Evolutionary conservation across 2,888 invertebrate species (phyloP), one percentile per base, ranked within the genome.

Genomic region (Orchesellides sinensis): DNA sequence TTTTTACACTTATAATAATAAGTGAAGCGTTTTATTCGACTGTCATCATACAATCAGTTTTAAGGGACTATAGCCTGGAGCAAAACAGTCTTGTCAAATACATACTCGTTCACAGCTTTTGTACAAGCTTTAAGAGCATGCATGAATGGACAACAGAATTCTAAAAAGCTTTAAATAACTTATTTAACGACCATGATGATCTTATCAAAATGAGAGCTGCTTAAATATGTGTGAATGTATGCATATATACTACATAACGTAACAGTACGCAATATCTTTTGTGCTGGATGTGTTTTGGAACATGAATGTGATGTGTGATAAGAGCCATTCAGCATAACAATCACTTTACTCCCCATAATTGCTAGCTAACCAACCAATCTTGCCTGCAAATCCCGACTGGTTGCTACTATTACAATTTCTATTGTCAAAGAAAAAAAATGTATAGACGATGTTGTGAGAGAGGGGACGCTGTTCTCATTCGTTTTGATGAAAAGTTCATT

Each of bases 301-400:
- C 35, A 61, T 21, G 29, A 59, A 27, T 29, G 29, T 27, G 29
- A 27, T 52, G 5, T 74, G 74, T 35, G 54, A 78, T 19, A 79
- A 80, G 80, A 56, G 72, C 56, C 72, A 80, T 72, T 80, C 80
- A 72, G 59, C 65, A 66, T 72, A 63, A 70, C 61, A 72, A 66
- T 80, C 66, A 80, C 79, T 72, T 79, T 66, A 66, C 66, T 75
- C 65, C 5, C 54, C 72, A 80, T 80, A 80, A 80, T 80, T 80
- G 72, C 80, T 54, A 72, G 47, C 47, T 63, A 79, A 80, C 78
- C 63, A 79, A 66, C 54, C 56, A 65, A 66, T 29, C 72, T 56
- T 54, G 35, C 40, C 1, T 2, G 25, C 40, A 19, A 40, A 2
- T 66, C 14, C 49, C n/a, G n/a, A n/a, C 27, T 49, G 12, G 19